Evolutionary conservation across 2,797 vertebrate species (phyloP), one percentile per base, ranked within the genome.

Genomic region (Gila robusta): DNA sequence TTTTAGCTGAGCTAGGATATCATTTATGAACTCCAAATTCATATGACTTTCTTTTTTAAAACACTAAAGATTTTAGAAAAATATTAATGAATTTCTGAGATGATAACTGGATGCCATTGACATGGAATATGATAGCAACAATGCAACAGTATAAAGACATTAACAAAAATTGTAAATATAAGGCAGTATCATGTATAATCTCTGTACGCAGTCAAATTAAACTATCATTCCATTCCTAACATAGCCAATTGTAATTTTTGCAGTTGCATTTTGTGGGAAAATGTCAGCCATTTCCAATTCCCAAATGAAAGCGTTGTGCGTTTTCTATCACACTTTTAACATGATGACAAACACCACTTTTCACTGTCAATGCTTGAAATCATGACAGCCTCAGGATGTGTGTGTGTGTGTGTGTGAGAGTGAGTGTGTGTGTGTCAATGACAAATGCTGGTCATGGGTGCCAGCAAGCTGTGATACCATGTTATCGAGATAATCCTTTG

Each of bases 401-500:
- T 76, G 32, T 37, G 71, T 76, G 21, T 84, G 70, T 73, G 19
- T 76, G 72, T 77, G 23, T 84, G 81, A 44, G 81, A 56, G 37
- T 85, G 52, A 62, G 52, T 47, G 67, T 49, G 44, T 64, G 56
- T 11, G 64, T 35, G 64, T 59, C 76, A 44, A 81, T 76, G 54
- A 56, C 77, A 79, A 89, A 81, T 87, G 85, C 41, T 71, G 39
- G 67, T 83, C 72, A 82, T 19, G 17, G 23, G 72, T 14, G 73
- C 39, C 81, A 82, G 39, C 87, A 80, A 84, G 80, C 71, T 86
- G 87, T 78, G 86, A 88, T 81, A 76, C 81, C 85, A 85, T 62
- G 39, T 87, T 76, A 90, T 76, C 41, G 8, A 83, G 82, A 88
- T 28, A 73, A 87, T 14, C 23, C 8, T 71, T 83, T 64, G 62